Evolutionary conservation across 2,888 invertebrate genomes (phyloP).

Genomic region (Drosophila dives): DNA sequence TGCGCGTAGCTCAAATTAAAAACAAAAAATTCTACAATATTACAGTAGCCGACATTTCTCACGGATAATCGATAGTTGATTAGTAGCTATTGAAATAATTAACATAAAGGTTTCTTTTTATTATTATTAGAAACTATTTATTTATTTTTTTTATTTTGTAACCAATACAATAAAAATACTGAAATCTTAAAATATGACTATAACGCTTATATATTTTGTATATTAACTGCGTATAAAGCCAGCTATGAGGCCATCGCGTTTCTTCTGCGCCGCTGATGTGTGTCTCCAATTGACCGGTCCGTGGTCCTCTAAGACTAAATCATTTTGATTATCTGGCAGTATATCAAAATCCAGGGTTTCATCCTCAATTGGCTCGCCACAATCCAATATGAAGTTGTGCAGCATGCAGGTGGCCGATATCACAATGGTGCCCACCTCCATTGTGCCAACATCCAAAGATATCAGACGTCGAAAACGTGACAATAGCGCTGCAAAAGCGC

Average conservation of each 20-base stretch:
- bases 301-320: constrained; percentile 38
- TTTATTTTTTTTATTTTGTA: not conserved
- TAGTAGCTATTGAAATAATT: not conserved
- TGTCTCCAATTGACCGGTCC: constrained; percentile 40
- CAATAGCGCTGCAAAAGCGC: constrained; percentile 42
- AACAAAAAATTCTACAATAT: not conserved
- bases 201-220: not conserved
- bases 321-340: constrained; percentile 29
- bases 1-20: not conserved
- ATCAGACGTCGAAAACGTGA: constrained; percentile 49
- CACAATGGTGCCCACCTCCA: constrained; percentile 38
- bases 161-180: not conserved
- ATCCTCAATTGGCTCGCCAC: constrained; percentile 47
- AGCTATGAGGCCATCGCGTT: constrained; percentile 41
- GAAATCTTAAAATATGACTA: not conserved
- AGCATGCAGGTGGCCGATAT: constrained; percentile 55
- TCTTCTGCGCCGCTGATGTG: constrained; percentile 45
- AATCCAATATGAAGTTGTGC: constrained; percentile 56
- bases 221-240: constrained; percentile 29
- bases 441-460: constrained; percentile 36
- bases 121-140: not conserved
- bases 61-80: not conserved
- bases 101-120: not conserved
- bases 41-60: not conserved
- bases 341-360: constrained; percentile 32